Evolutionary conservation across 2,888 invertebrate genomes (phyloP), one percentile per base, ranked within the genome.

Genomic region (Penaeus monodon): DNA sequence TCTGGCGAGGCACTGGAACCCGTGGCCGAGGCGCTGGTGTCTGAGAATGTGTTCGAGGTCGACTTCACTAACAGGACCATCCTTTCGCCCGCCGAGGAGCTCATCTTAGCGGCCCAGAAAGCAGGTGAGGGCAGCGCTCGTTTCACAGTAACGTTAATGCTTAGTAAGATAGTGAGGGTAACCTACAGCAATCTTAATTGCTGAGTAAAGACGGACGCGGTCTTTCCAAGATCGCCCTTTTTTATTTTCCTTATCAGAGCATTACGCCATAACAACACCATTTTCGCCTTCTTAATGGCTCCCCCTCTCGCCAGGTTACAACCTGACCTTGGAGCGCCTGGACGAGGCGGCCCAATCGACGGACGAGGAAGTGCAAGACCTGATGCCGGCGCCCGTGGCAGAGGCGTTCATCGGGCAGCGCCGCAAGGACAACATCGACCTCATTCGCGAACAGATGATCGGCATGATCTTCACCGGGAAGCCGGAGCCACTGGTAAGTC

Each of bases 391-490:
- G 20, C 88, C 88, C n/a, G 86, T 86, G n/a, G 88, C 88, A 0
- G 86, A 83, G 77, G 86, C 88, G 22, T 84, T 86, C 88, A 88
- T 88, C 63, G 66, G 81, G n/a, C 74, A 79, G 6, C 84, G 88
- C 10, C 88, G 86, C 49, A 65, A 74, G 63, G 66, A 86, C 63
- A 78, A 82, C 49, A 24, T 86, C 29, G 88, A 88, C 70, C 44
- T 70, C 38, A 77, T 89, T 8, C 57, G 89, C 3, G 89, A 89
- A 33, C 66, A 85, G 57, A 85, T 89, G 77, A 89, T 89, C 73
- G 89, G 89, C 70, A 89, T 89, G 89, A 88, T 88, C 38, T 89
- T 89, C 57, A 81, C 88, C 4, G 89, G 89, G 22, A 77, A 65
- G 24, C 89, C 89, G 24, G 65, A 81, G 49, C 78, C 86, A 2